These are phyloP conservation scores for Gonioctena quinquepunctata DNA, from an alignment of 1,140 invertebrate species.

Conservation along the genomic window DNA sequence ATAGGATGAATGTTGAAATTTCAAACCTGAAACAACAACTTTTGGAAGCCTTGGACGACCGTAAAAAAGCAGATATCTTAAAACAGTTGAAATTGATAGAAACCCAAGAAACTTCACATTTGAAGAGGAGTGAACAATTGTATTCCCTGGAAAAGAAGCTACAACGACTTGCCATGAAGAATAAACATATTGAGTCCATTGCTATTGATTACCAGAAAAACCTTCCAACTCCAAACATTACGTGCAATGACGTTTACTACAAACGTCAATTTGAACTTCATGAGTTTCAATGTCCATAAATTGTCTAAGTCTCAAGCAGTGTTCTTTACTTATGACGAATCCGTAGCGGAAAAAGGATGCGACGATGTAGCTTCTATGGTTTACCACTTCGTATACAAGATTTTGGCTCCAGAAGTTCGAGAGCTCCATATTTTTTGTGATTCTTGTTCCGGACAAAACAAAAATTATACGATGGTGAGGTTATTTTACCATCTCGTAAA, in stretches of 20 bases:
- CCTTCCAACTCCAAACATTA: not conserved
- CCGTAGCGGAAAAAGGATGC: constrained; percentile 9
- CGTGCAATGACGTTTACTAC: constrained; percentile 12
- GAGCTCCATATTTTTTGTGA: constrained; percentile 24
- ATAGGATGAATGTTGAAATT: not conserved
- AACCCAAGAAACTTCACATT: not conserved
- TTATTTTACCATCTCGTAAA: constrained; percentile 27
- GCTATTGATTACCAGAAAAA: not conserved
- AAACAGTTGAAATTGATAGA: too few relatives aligned
- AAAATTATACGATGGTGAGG: constrained; percentile 31
- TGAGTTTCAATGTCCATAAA: constrained; percentile 5
- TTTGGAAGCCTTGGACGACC: not conserved
- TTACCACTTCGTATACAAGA: constrained; percentile 16
- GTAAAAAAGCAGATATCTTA: not conserved
- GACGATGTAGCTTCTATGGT: constrained; percentile 24
- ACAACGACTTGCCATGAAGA: too few relatives aligned
- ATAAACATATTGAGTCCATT: not conserved
- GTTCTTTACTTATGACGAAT: constrained; percentile 15
- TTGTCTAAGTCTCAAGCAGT: not conserved
- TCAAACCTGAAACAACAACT: not conserved
- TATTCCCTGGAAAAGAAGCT: too few relatives aligned
- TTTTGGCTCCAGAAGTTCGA: constrained; percentile 6
- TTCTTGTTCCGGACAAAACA: constrained; percentile 31
- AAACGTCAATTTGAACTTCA: not conserved
- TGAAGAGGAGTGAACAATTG: not conserved